These are phyloP conservation scores for Stomatorhinus walkeri DNA, from an alignment of 2,797 vertebrate species.

Conservation along the genomic window DNA sequence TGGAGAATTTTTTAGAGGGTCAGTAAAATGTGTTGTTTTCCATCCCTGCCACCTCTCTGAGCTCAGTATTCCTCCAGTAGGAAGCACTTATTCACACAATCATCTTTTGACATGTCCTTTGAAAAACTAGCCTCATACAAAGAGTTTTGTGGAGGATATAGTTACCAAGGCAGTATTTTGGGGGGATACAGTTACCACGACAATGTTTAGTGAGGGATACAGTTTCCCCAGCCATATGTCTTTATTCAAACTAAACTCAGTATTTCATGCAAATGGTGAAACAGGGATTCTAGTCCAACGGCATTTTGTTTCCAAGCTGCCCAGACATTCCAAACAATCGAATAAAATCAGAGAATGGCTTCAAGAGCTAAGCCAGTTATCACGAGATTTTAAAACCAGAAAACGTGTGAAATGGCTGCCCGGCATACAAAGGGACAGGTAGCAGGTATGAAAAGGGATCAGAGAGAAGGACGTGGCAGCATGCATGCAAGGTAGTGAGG, in stretches of 20 bases:
- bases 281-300: neutral
- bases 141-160: neutral
- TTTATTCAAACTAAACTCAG: neutral
- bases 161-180: neutral
- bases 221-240: neutral
- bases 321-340: neutral
- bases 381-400: neutral
- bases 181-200: neutral
- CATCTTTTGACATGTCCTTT: neutral
- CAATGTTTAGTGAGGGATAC: neutral
- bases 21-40: neutral
- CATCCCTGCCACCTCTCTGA: neutral
- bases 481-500: neutral
- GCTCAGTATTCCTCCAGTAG: neutral
- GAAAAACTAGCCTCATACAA: neutral
- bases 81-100: neutral
- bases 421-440: neutral
- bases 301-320: neutral
- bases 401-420: neutral
- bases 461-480: neutral
- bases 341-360: neutral
- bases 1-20: no score
- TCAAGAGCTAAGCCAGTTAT: neutral
- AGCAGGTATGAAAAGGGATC: neutral
- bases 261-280: neutral